phyloP scores from a whole-genome alignment of 92 coral and sea anemone species.

The Scolanthus callimorphus region DNA sequence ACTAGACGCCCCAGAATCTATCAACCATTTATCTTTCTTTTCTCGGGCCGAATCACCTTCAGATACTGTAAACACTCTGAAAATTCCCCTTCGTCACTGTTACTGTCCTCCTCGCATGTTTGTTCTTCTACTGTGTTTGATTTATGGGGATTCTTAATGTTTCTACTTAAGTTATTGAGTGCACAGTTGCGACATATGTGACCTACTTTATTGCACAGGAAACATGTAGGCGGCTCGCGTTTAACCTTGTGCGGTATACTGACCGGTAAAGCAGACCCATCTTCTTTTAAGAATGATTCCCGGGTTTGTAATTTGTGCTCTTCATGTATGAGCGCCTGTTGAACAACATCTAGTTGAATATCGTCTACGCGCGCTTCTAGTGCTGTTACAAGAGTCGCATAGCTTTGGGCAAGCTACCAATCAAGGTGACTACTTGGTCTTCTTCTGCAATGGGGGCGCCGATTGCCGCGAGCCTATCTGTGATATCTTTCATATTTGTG shows the following conservation, averaged over 20 bases:
- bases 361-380: slow-evolving; percentile 36
- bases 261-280: slow-evolving; percentile 47
- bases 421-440: slow-evolving; percentile 45
- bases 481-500: slow-evolving; percentile 37
- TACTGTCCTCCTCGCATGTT: too few species aligned
- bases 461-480: slow-evolving; percentile 49
- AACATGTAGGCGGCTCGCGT: slow-evolving; percentile 34
- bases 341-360: slow-evolving; percentile 30
- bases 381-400: slow-evolving; percentile 49
- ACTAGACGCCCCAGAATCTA: slow-evolving; percentile 46
- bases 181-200: slow-evolving; percentile 48
- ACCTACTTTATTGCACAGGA: slow-evolving; percentile 28
- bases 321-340: slow-evolving; percentile 45
- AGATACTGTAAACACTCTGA: too few species aligned
- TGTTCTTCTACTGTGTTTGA: too few species aligned
- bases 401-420: slow-evolving; percentile 50
- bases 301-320: slow-evolving; percentile 24
- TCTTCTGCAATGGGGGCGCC: slow-evolving; percentile 53
- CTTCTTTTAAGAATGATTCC: slow-evolving; percentile 29
- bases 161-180: too few species aligned
- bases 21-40: slow-evolving; percentile 28
- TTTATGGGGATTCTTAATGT: too few species aligned
- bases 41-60: slow-evolving; percentile 16
- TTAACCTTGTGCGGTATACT: slow-evolving; percentile 4
- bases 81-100: too few species aligned